A percentile compares a stretch with the other conserved stretches of the same genome.
Conservation (phyloP, 2,113 vertebrate species). For the Gallinago undulata region DNA sequence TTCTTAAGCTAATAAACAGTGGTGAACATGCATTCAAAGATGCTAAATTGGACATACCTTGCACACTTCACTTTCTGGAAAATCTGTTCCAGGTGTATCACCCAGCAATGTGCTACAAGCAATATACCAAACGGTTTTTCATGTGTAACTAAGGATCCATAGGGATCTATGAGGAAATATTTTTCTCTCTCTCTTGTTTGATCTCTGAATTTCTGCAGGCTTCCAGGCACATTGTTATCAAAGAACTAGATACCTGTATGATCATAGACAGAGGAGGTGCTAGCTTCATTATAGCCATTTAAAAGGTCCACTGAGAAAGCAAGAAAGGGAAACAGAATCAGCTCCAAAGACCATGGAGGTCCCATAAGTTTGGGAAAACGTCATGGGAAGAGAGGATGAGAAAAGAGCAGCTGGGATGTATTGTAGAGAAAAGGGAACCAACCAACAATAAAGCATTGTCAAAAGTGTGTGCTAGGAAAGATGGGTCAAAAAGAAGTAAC, state of each 20-base stretch:
- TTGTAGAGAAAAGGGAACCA: not conserved
- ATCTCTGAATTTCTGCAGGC: slow-evolving; percentile 14
- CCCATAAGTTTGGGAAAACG: not conserved
- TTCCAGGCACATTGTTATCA: slow-evolving; percentile 12
- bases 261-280: not conserved
- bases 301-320: not conserved
- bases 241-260: not conserved
- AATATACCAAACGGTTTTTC: not conserved
- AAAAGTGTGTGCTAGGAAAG: not conserved
- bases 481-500: not conserved
- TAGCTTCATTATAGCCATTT: not conserved
- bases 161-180: not conserved
- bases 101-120: not conserved
- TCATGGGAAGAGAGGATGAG: not conserved
- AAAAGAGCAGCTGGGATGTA: not conserved
- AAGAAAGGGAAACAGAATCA: not conserved
- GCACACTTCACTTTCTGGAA: not conserved
- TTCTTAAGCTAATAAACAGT: not conserved
- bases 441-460: not conserved
- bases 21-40: not conserved
- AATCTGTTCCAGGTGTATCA: not conserved
- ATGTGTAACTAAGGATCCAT: not conserved
- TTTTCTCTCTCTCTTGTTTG: not conserved
- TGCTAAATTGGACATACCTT: not conserved
- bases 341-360: not conserved